A percentile compares a stretch with the other conserved stretches of the same genome.
phyloP scores from a whole-genome alignment of 2,113 vertebrate genomes.

The Nicator chloris region DNA sequence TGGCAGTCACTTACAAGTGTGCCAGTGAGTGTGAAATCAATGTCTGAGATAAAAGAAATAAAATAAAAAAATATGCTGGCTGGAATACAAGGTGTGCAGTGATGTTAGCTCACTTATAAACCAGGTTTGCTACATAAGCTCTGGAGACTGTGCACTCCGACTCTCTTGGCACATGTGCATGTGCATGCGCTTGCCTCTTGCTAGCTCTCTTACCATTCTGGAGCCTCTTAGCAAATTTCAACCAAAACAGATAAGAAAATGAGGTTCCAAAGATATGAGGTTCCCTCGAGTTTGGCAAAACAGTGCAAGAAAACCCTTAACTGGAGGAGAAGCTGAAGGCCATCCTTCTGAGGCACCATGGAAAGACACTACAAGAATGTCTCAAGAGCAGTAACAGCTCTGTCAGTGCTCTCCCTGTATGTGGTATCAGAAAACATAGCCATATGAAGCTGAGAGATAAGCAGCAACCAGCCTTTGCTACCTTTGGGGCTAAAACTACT shows the following conservation, averaged over 20 bases:
- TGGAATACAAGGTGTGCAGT: background rate
- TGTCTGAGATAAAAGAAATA: background rate
- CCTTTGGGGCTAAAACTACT: background rate
- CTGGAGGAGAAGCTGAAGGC: background rate
- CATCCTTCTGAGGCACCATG: background rate
- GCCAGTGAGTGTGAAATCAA: background rate
- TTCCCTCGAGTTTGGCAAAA: background rate
- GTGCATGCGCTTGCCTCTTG: accelerated
- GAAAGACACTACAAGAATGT: background rate
- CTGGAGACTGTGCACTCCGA: background rate
- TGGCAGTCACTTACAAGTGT: background rate
- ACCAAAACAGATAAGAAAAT: background rate
- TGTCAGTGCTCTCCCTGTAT: background rate
- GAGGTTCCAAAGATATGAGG: background rate
- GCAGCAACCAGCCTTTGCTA: background rate
- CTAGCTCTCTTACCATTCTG: background rate
- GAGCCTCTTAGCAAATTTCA: background rate
- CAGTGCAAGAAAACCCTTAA: background rate
- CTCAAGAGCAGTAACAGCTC: background rate
- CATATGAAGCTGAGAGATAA: background rate
- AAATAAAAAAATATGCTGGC: background rate
- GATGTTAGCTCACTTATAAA: background rate
- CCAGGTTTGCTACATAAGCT: background rate
- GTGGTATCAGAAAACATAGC: background rate
- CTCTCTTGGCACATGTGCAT: accelerated